Conservation (phyloP, 2,888 invertebrate species). For the Drosophila anomalipes region DNA sequence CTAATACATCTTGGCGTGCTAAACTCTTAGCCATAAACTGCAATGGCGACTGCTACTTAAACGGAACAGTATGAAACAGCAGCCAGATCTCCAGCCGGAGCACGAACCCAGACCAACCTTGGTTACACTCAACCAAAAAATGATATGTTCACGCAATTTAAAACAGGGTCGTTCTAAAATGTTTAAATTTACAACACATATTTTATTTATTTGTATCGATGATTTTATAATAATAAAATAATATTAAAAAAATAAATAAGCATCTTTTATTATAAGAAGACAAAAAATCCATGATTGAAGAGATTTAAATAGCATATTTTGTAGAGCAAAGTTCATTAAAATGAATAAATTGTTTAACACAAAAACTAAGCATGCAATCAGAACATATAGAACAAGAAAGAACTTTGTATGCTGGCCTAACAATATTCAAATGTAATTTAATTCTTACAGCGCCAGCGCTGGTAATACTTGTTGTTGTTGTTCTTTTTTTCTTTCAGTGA, state of each 20-base stretch:
- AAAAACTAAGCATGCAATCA: not conserved
- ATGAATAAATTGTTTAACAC: not conserved
- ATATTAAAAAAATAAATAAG: not conserved
- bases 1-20: slow-evolving; percentile 71
- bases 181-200: not conserved
- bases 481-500: not conserved
- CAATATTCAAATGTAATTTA: not conserved
- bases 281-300: not conserved
- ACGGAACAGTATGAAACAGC: slow-evolving; percentile 23
- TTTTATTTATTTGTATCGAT: not conserved
- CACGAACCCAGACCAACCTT: slow-evolving; percentile 52
- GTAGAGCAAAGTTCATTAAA: not conserved
- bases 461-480: too few relatives aligned
- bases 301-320: not conserved
- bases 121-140: slow-evolving; percentile 26
- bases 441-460: not conserved
- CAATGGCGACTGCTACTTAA: slow-evolving; percentile 41
- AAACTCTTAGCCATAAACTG: slow-evolving; percentile 70
- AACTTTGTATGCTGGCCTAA: not conserved
- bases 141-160: not conserved
- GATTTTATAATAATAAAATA: not conserved
- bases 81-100: not conserved
- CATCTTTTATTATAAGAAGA: not conserved
- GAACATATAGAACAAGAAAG: not conserved
- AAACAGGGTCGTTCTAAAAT: not conserved